These are phyloP conservation scores for Pterocles gutturalis DNA, from an alignment of 2,113 vertebrate species.

Conservation along the genomic window DNA sequence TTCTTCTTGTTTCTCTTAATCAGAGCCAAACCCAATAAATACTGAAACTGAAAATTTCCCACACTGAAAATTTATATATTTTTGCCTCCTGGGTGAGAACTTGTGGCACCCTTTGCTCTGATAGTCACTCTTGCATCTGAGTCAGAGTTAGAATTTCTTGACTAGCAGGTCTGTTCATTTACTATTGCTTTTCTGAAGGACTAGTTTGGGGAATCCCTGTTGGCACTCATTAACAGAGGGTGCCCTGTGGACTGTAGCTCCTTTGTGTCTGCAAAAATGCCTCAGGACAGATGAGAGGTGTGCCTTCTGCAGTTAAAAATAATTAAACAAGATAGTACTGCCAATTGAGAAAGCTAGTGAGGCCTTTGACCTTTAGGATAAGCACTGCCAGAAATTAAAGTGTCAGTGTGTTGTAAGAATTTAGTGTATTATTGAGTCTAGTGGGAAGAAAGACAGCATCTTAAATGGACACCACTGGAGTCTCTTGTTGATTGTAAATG, in stretches of 20 bases:
- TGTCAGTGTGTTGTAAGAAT: slow-evolving; percentile 16
- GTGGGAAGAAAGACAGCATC: neutral
- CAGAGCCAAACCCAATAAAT: neutral
- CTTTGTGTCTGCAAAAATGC: neutral
- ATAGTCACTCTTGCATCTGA: neutral
- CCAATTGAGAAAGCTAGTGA: neutral
- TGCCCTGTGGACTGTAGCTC: neutral
- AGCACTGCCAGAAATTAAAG: slow-evolving; percentile 18
- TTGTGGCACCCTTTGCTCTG: neutral
- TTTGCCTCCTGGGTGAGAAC: neutral
- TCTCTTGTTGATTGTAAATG: slow-evolving; percentile 23
- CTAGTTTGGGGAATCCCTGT: neutral
- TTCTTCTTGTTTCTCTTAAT: neutral
- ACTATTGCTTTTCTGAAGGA: neutral
- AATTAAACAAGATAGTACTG: slow-evolving; percentile 1
- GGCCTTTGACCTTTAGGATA: slow-evolving; percentile 33
- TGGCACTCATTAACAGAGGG: neutral
- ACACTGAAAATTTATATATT: neutral
- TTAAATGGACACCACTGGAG: neutral
- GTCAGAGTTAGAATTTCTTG: neutral
- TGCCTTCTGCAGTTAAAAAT: neutral
- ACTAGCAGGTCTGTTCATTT: neutral
- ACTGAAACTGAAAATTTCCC: neutral
- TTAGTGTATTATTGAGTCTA: slow-evolving; percentile 7
- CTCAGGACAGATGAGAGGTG: neutral